Conservation (phyloP, 2,888 invertebrate species). For the Galerucella calmariensis region DNA sequence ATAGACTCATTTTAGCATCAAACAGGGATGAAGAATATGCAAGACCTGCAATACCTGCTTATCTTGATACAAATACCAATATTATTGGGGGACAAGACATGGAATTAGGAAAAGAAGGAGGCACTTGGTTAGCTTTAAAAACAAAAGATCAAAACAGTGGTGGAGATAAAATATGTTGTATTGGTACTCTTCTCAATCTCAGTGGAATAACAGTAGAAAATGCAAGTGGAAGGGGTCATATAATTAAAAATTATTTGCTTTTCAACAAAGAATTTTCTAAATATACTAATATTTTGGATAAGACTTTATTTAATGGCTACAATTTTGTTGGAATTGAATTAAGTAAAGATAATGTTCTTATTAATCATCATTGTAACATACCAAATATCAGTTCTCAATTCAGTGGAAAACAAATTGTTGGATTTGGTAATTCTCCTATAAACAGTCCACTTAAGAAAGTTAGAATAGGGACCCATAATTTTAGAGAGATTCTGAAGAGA, state of each 20-base stretch:
- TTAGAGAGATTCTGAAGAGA: conserved; percentile 70
- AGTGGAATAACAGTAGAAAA: conserved; percentile 68
- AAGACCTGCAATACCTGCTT: conserved; percentile 70
- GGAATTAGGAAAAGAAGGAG: conserved; percentile 78
- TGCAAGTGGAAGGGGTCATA: conserved; percentile 74
- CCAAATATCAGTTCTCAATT: conserved; percentile 59
- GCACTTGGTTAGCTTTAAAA: conserved; percentile 83
- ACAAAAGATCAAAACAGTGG: conserved; percentile 57
- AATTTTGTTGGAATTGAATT: conserved; percentile 78
- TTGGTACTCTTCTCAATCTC: conserved; percentile 78
- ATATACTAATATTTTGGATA: conserved; percentile 48
- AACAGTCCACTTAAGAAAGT: conserved; percentile 76
- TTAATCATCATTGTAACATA: conserved; percentile 68
- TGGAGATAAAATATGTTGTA: conserved; percentile 64
- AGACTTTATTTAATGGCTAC: conserved; percentile 73
- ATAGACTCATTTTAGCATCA: conserved; percentile 78
- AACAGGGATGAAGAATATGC: conserved; percentile 84
- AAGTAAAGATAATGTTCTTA: conserved; percentile 49
- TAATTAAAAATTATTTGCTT: conserved; percentile 75
- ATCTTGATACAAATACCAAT: conserved; percentile 56
- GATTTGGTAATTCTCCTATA: conserved; percentile 78
- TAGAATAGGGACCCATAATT: conserved; percentile 68
- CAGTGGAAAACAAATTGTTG: conserved; percentile 67
- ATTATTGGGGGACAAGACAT: conserved; percentile 84
- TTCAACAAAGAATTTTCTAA: conserved; percentile 57